A percentile compares a stretch with the other conserved stretches of the same genome.
Evolutionary conservation across 2,888 invertebrate species (phyloP).

Genomic region (Thumatha senex): DNA sequence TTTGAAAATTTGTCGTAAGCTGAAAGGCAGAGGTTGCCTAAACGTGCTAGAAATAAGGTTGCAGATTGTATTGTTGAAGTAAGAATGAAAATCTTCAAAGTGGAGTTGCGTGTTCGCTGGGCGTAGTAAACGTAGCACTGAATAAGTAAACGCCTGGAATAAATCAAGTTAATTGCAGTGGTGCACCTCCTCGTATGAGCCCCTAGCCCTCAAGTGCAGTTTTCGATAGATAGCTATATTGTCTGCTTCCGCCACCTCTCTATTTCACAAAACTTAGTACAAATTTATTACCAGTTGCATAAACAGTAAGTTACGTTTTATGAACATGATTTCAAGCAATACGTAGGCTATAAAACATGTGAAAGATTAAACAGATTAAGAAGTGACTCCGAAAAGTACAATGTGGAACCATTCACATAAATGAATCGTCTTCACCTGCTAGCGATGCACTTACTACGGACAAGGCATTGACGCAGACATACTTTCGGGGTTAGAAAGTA

Average conservation of each 20-base stretch:
- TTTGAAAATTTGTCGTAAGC: too few species aligned
- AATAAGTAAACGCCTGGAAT: conserved; percentile 80
- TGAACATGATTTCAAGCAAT: too few species aligned
- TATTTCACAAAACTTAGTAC: conserved; percentile 39
- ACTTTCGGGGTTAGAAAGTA: too few species aligned
- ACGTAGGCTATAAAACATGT: too few species aligned
- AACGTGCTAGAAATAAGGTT: conserved; percentile 25
- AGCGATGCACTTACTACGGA: too few species aligned
- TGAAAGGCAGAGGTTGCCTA: conserved; percentile 2
- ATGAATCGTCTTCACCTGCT: too few species aligned
- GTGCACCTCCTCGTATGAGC: conserved; percentile 77
- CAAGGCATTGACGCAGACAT: too few species aligned
- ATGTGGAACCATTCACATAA: too few species aligned
- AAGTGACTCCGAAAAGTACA: too few species aligned
- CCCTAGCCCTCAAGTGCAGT: conserved; percentile 62
- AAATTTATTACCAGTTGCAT: conserved; percentile 17
- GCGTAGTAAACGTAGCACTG: conserved; percentile 75
- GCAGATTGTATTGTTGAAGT: conserved; percentile 28
- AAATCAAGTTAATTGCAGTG: conserved; percentile 83
- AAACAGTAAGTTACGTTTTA: neutral
- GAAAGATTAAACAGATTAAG: neutral
- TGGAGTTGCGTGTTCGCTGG: conserved; percentile 39
- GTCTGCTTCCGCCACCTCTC: conserved; percentile 52
- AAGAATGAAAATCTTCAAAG: conserved; percentile 39
- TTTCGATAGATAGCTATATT: conserved; percentile 60